These are phyloP conservation scores for Alviniconcha marisindica DNA, from an alignment of 1,140 invertebrate species.

Conservation along the genomic window DNA sequence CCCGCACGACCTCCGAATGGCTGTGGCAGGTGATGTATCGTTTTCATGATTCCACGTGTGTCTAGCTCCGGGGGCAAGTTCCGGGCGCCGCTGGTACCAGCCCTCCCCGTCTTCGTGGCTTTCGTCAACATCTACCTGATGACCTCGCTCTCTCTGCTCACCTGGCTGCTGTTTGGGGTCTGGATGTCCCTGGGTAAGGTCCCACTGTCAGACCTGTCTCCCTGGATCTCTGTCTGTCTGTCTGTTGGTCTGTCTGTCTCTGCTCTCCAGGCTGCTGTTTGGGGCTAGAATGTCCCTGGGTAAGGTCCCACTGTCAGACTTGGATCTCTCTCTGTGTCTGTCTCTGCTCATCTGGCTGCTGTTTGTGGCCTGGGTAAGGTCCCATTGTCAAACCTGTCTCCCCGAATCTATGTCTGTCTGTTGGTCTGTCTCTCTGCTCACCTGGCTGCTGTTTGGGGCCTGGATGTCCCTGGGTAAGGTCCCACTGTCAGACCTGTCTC, in stretches of 20 bases:
- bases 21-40: too few species aligned
- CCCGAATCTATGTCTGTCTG: too few species aligned
- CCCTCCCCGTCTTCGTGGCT: slow-evolving; percentile 88
- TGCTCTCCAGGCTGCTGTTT: background rate
- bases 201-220: background rate
- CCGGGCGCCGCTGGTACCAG: slow-evolving; percentile 89
- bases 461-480: too few species aligned
- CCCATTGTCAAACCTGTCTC: too few species aligned
- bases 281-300: background rate
- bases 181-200: slow-evolving; percentile 63
- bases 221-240: background rate
- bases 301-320: too few species aligned
- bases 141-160: slow-evolving; percentile 86
- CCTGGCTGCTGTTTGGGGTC: slow-evolving; percentile 83
- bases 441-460: too few species aligned
- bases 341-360: background rate
- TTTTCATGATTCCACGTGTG: slow-evolving; percentile 44
- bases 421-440: too few species aligned
- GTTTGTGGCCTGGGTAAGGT: background rate
- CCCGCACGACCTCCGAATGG: too few species aligned
- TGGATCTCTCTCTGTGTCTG: background rate
- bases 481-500: too few species aligned
- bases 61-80: slow-evolving; percentile 55
- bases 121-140: slow-evolving; percentile 92
- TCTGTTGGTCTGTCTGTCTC: background rate